Evolutionary conservation across 92 coral and sea anemone species (phyloP).

Genomic region (Phenganax marumi): DNA sequence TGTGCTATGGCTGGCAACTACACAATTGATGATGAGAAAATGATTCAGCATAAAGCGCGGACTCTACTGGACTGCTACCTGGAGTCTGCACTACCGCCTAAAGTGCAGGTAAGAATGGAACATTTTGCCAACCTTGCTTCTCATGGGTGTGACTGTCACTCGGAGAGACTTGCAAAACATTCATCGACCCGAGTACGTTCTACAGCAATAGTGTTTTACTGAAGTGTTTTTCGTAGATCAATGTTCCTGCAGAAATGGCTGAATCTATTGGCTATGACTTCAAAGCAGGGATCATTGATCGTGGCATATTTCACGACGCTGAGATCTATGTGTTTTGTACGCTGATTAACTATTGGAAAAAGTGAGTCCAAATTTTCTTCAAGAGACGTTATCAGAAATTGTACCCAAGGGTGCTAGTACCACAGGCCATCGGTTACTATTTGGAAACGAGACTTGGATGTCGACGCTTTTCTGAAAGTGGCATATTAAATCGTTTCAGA

Average conservation of each 20-base stretch:
- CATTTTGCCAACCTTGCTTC: neutral
- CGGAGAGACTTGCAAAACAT: neutral
- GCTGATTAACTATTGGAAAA: slow-evolving; percentile 92
- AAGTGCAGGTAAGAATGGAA: slow-evolving; percentile 68
- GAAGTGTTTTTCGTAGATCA: slow-evolving; percentile 59
- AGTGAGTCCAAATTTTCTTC: slow-evolving; percentile 56
- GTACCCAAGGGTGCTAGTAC: neutral
- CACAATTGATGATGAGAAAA: slow-evolving; percentile 76
- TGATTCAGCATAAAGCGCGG: slow-evolving; percentile 72
- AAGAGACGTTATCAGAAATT: neutral
- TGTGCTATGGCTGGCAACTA: slow-evolving; percentile 93
- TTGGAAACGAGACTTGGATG: neutral
- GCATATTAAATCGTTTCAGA: slow-evolving; percentile 42
- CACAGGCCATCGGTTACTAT: neutral
- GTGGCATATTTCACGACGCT: slow-evolving; percentile 90
- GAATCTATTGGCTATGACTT: slow-evolving; percentile 70
- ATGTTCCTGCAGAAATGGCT: slow-evolving; percentile 73
- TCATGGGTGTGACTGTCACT: neutral
- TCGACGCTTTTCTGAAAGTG: neutral
- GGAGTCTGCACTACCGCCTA: slow-evolving; percentile 86
- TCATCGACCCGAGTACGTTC: neutral
- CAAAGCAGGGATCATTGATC: slow-evolving; percentile 68
- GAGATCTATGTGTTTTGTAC: slow-evolving; percentile 71
- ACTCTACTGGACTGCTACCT: slow-evolving; percentile 77
- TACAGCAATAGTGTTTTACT: neutral